phyloP scores from a whole-genome alignment of 2,888 invertebrate genomes.

The Phaedon cochleariae region DNA sequence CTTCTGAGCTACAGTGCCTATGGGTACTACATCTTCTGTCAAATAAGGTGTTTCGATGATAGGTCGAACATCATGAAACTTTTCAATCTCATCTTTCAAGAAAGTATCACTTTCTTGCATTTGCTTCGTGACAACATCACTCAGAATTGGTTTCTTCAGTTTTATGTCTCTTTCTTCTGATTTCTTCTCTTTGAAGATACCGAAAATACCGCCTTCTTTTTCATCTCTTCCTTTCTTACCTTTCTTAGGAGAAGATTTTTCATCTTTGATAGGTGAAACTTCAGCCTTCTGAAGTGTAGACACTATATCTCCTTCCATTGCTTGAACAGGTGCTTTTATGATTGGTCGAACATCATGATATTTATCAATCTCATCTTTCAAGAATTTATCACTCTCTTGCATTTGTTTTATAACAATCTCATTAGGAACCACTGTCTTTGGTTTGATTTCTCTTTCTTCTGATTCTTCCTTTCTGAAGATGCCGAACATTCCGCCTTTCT shows the following conservation, averaged over 20 bases:
- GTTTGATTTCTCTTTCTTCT: slow-evolving; percentile 3
- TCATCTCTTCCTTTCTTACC: slow-evolving; percentile 19
- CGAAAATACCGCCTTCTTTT: slow-evolving; percentile 28
- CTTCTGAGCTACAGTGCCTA: neutral
- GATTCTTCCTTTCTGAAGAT: slow-evolving; percentile 18
- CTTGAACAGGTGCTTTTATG: no score
- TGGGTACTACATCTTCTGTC: neutral
- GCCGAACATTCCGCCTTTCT: slow-evolving; percentile 37
- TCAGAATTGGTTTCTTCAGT: neutral
- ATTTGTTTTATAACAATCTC: slow-evolving; percentile 8
- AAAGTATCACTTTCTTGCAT: slow-evolving; percentile 43
- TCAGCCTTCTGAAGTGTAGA: neutral
- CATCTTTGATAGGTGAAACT: neutral
- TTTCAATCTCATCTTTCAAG: slow-evolving; percentile 43
- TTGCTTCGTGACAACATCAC: slow-evolving; percentile 26
- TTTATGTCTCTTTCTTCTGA: slow-evolving; percentile 23
- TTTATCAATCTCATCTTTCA: slow-evolving; percentile 43
- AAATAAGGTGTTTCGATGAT: neutral
- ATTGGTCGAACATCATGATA: slow-evolving; percentile 44
- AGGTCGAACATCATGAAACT: slow-evolving; percentile 41
- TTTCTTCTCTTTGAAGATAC: slow-evolving; percentile 28
- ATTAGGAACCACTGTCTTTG: neutral
- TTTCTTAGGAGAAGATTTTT: neutral
- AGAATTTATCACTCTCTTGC: slow-evolving; percentile 33
- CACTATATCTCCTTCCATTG: no score